Evolutionary conservation across 2,888 invertebrate genomes (phyloP).

Genomic region (Himalopsyche japonica): DNA sequence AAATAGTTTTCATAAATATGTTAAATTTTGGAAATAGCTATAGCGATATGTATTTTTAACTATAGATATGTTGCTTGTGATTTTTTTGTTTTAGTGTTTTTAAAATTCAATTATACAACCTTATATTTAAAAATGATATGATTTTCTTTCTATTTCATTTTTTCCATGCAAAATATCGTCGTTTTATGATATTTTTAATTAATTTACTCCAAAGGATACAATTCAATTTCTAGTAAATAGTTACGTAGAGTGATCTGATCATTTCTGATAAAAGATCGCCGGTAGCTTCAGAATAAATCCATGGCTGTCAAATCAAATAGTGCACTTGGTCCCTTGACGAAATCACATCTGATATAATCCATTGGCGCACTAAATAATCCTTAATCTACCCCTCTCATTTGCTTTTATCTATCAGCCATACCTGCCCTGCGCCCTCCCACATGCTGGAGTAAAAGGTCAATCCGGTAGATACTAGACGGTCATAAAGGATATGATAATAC

Average conservation of each 20-base stretch:
- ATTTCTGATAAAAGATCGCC: background rate
- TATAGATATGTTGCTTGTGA: too few species aligned
- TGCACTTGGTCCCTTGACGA: background rate
- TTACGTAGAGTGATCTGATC: background rate
- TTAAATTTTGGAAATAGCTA: too few species aligned
- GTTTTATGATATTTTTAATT: too few species aligned
- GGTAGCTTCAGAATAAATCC: background rate
- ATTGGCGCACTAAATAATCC: background rate
- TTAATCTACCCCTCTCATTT: background rate
- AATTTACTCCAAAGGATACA: too few species aligned
- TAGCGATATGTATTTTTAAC: too few species aligned
- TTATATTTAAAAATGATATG: too few species aligned
- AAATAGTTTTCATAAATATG: too few species aligned
- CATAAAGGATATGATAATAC: conserved; percentile 9
- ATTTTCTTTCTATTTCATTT: too few species aligned
- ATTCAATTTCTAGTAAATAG: too few species aligned
- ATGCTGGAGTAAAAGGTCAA: conserved; percentile 9
- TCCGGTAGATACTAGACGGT: conserved; percentile 6
- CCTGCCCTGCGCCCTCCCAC: background rate
- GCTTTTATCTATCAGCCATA: background rate
- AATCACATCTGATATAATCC: background rate
- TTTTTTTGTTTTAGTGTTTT: too few species aligned
- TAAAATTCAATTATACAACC: too few species aligned
- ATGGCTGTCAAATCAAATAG: background rate
- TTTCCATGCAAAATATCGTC: too few species aligned